phyloP scores from a whole-genome alignment of 2,113 vertebrate species.

The Chauna torquata region DNA sequence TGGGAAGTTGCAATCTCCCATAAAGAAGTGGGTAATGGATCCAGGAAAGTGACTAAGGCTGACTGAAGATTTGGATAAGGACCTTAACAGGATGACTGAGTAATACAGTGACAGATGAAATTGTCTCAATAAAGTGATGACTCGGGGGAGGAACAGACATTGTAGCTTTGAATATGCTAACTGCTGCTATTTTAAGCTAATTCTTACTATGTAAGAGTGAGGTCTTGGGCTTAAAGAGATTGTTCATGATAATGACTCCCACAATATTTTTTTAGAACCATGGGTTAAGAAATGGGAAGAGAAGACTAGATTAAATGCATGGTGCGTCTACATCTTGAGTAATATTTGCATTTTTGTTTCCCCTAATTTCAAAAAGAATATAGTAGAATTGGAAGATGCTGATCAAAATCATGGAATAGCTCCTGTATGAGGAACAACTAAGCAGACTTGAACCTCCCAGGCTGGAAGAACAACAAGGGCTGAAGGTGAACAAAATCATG shows the following conservation, averaged over 20 bases:
- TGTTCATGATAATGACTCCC: neutral
- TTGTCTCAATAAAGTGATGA: neutral
- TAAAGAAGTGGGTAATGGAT: too few species aligned
- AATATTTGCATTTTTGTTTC: neutral
- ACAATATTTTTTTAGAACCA: neutral
- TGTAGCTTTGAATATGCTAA: neutral
- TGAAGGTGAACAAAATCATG: neutral
- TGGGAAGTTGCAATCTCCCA: too few species aligned
- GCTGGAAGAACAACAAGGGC: neutral
- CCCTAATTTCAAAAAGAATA: neutral
- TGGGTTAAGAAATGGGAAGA: neutral
- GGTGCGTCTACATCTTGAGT: neutral
- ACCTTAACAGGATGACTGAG: neutral
- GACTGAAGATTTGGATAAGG: neutral
- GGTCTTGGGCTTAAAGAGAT: neutral
- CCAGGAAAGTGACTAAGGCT: neutral
- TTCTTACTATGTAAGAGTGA: neutral
- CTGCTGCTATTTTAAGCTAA: neutral
- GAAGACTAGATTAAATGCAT: neutral
- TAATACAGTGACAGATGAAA: neutral
- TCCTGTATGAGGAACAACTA: neutral
- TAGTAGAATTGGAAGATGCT: neutral
- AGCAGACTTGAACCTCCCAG: neutral
- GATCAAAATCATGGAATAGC: neutral
- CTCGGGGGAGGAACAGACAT: neutral